These are phyloP conservation scores for Salvelinus alpinus DNA, from an alignment of 2,113 vertebrate genomes.

Conservation along the genomic window DNA sequence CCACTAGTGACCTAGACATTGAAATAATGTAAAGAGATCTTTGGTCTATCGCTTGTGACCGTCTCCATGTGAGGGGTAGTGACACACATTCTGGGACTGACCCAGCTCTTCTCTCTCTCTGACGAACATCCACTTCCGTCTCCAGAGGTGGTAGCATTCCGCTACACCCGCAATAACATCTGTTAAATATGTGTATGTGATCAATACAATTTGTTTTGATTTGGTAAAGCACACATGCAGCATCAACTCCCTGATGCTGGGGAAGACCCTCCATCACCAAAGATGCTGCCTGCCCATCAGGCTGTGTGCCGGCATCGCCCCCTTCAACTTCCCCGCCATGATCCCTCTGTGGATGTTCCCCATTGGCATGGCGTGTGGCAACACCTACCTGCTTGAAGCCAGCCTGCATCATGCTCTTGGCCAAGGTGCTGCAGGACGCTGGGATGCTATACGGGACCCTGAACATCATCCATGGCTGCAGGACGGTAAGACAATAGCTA, in stretches of 20 bases:
- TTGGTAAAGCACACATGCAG: slow-evolving; percentile 89
- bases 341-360: slow-evolving; percentile 99
- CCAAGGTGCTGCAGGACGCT: slow-evolving; percentile 90
- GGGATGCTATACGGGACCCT: slow-evolving; percentile 90
- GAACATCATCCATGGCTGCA: slow-evolving; percentile 93
- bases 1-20: too few species aligned
- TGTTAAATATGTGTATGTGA: too few species aligned
- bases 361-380: slow-evolving; percentile 94
- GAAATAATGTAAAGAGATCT: neutral
- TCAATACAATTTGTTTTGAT: too few species aligned
- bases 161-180: too few species aligned
- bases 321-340: slow-evolving; percentile 98
- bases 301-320: slow-evolving; percentile 91
- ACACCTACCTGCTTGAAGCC: slow-evolving; percentile 97
- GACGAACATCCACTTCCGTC: slow-evolving; percentile 9
- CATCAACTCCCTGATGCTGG: slow-evolving; percentile 92
- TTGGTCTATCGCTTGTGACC: too few species aligned
- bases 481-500: slow-evolving; percentile 71
- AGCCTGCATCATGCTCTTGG: slow-evolving; percentile 89
- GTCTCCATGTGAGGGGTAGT: too few species aligned
- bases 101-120: neutral
- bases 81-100: neutral
- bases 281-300: slow-evolving; percentile 94
- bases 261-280: slow-evolving; percentile 95
- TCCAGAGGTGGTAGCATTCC: slow-evolving; percentile 83